phyloP scores from a whole-genome alignment of 2,113 vertebrate genomes.

The Anarhynchus alexandrinus region DNA sequence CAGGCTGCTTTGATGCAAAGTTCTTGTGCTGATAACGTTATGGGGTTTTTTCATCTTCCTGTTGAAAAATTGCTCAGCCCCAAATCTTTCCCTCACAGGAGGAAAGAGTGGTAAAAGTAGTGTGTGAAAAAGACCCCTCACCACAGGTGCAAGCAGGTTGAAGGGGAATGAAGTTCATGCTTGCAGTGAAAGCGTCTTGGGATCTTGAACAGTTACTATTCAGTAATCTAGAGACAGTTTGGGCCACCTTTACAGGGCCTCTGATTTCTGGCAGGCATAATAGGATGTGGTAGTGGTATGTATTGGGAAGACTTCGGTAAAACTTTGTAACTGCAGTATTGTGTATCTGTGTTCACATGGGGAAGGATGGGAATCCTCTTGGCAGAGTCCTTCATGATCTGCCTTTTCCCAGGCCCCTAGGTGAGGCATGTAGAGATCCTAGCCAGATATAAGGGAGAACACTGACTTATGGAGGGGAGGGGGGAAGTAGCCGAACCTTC shows the following conservation, averaged over 20 bases:
- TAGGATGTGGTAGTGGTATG: not conserved
- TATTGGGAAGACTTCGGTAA: not conserved
- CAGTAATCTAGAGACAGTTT: not conserved
- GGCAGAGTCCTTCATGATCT: not conserved
- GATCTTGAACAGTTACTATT: not conserved
- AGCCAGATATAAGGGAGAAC: not conserved
- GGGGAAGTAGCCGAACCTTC: not conserved
- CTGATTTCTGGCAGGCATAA: not conserved
- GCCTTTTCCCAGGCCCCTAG: not conserved
- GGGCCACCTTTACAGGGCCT: not conserved
- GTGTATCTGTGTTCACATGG: not conserved
- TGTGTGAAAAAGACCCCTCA: not conserved
- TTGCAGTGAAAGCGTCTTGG: not conserved
- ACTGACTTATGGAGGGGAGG: not conserved
- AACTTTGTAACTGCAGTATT: not conserved
- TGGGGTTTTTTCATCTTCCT: not conserved
- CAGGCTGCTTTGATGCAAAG: not conserved
- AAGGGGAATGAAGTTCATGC: not conserved
- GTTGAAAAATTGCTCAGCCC: not conserved
- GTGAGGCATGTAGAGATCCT: not conserved
- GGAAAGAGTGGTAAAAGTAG: not conserved
- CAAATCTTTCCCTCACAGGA: not conserved
- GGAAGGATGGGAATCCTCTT: not conserved
- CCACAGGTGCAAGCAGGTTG: not conserved
- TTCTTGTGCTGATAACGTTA: not conserved